phyloP scores from a whole-genome alignment of 2,113 vertebrate species.

The Polyodon spathula region DNA sequence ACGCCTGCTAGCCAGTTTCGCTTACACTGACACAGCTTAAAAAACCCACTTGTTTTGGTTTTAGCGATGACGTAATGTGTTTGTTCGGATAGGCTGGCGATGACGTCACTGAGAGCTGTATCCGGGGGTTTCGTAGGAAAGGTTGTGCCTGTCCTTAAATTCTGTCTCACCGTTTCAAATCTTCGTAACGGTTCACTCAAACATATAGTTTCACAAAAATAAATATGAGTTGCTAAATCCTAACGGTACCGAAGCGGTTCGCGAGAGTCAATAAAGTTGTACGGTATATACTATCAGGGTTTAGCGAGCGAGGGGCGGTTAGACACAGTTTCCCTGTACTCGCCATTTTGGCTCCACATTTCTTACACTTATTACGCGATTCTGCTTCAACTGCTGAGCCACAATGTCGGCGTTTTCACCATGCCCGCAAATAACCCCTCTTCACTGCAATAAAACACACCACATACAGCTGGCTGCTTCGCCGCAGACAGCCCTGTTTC shows the following conservation, averaged over 20 bases:
- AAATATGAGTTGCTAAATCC: no score
- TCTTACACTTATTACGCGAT: not conserved
- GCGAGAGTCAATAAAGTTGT: no score
- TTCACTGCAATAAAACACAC: not conserved
- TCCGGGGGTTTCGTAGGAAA: constrained; percentile 40
- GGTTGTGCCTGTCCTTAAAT: no score
- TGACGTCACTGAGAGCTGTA: constrained; percentile 56
- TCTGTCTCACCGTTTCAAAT: no score
- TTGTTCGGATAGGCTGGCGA: constrained; percentile 43
- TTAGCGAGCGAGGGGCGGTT: not conserved
- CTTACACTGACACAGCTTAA: not conserved
- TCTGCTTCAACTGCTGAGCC: not conserved
- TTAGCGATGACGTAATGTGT: constrained; percentile 22
- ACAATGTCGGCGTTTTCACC: constrained; percentile 3
- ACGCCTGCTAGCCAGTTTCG: not conserved
- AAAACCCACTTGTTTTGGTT: constrained; percentile 28
- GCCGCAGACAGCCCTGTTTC: not conserved
- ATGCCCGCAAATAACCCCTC: not conserved
- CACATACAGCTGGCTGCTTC: constrained; percentile 2
- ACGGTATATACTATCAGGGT: no score
- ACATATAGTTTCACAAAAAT: no score
- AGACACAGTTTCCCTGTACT: no score
- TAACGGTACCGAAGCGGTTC: no score
- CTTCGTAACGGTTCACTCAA: no score
- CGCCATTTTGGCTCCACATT: constrained; percentile 7